phyloP scores from a whole-genome alignment of 53 echinoderm and acorn worm genomes.

The Mesocentrotus franciscanus region DNA sequence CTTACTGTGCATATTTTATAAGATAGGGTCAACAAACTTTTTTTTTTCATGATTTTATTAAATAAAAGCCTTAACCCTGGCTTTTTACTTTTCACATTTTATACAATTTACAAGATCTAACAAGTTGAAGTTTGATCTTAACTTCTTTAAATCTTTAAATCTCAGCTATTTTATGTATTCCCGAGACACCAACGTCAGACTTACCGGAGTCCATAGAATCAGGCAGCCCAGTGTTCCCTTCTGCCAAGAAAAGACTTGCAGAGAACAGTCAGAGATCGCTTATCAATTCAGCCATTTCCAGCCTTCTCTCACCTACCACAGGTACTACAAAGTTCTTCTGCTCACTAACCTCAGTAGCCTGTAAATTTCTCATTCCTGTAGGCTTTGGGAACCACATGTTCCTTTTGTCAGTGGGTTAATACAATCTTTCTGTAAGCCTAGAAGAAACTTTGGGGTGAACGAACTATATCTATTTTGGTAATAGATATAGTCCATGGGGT shows the following conservation, averaged over 20 bases:
- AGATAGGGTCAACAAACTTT: no score
- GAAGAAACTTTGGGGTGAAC: no score
- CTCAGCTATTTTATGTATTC: slow-evolving; percentile 78
- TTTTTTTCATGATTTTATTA: no score
- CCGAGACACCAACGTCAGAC: slow-evolving; percentile 90
- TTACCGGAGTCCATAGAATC: slow-evolving; percentile 61
- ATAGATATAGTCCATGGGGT: no score
- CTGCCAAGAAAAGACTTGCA: slow-evolving; percentile 45
- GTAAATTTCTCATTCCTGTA: background rate
- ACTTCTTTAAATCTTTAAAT: background rate
- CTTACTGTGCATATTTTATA: no score
- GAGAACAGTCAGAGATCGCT: slow-evolving; percentile 52
- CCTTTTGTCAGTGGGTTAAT: background rate
- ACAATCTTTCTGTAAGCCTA: background rate
- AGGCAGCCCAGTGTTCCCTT: slow-evolving; percentile 73
- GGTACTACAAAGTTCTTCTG: background rate
- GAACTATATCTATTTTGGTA: no score
- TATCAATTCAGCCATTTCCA: slow-evolving; percentile 38
- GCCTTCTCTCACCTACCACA: slow-evolving; percentile 44
- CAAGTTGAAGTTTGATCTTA: background rate
- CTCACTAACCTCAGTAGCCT: background rate
- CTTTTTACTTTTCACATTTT: no score
- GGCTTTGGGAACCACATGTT: background rate
- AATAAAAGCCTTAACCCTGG: no score
- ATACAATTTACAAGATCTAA: no score